These are phyloP conservation scores for Corbicula japonica DNA, from an alignment of 2,888 invertebrate genomes.

Conservation along the genomic window DNA sequence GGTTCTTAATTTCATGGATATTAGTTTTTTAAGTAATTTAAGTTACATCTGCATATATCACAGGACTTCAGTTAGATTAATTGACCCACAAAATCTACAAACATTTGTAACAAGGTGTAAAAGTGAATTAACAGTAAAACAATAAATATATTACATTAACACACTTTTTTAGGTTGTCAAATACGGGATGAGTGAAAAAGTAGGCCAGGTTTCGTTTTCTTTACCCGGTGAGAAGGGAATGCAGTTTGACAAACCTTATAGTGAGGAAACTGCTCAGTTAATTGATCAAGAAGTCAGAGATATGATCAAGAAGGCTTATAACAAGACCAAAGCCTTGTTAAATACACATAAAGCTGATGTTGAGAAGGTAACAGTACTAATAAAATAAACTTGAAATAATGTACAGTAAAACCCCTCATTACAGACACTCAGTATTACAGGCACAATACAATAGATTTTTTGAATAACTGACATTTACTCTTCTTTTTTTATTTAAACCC, in stretches of 20 bases:
- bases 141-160: no score
- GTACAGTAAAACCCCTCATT: not conserved
- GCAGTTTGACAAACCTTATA: slow-evolving; percentile 98
- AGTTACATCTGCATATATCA: not conserved
- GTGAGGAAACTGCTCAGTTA: slow-evolving; percentile 94
- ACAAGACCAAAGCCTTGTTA: slow-evolving; percentile 92
- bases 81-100: not conserved
- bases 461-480: no score
- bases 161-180: slow-evolving; percentile 93
- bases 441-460: no score
- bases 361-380: slow-evolving; percentile 89
- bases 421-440: no score
- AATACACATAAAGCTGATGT: slow-evolving; percentile 94
- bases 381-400: not conserved
- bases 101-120: not conserved
- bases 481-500: no score
- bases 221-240: slow-evolving; percentile 97
- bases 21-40: not conserved
- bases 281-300: slow-evolving; percentile 96
- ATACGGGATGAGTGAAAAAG: slow-evolving; percentile 98
- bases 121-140: no score
- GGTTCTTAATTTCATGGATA: no score
- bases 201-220: slow-evolving; percentile 98
- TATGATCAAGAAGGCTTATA: slow-evolving; percentile 93
- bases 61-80: not conserved